Base-by-base conservation (phyloP, 1,140 invertebrate species). In the Episyrphus balteatus region DNA sequence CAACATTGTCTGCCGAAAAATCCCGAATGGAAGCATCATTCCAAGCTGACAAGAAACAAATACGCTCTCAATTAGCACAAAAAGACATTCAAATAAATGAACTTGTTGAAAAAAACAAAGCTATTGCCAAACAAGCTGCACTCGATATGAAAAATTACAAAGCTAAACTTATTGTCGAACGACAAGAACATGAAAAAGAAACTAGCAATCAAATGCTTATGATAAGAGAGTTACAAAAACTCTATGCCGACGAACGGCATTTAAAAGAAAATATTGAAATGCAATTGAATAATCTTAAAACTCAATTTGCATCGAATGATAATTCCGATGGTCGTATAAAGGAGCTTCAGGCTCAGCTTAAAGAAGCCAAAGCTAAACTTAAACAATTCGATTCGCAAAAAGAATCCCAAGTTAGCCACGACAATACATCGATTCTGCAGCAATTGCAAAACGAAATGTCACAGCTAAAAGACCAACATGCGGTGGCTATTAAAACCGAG, bases 1-100 rank as follows among this genome's bases (percentile, higher is more conserved):
- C 82, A 1, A 87, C 83, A n/a, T 68, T 92, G 13, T 82, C 84
- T 8, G 77, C 80, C 13, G 87, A 91, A 62, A 91, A 90, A 62
- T 80, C 83, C 11, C 79, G 81, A 48, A 83, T 89, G 78, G 88
- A 91, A 71, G 82, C 83, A 34, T 82, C 76, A 40, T 89, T 88
- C 70, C 80, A 86, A 56, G 75, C 78, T 19, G 87, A 91, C 57
- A 87, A 83, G 55, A 88, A 81, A 50, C 73, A 82, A 58, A 62
- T 88, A 38, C 76, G 82, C 49, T 73, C 68, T 50, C 82, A 86
- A 57, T 76, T 82, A 52, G 77, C 80, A 11, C 61, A 84, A 75
- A 77, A 78, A 60, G 82, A 86, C 50, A 78, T 76, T 58, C 63
- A 65, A 48, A 69, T 87, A 13, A 73, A 75, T 50, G 75, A 77